Base-by-base conservation (phyloP, 2,113 vertebrate genomes). In the Miniopterus natalensis region DNA sequence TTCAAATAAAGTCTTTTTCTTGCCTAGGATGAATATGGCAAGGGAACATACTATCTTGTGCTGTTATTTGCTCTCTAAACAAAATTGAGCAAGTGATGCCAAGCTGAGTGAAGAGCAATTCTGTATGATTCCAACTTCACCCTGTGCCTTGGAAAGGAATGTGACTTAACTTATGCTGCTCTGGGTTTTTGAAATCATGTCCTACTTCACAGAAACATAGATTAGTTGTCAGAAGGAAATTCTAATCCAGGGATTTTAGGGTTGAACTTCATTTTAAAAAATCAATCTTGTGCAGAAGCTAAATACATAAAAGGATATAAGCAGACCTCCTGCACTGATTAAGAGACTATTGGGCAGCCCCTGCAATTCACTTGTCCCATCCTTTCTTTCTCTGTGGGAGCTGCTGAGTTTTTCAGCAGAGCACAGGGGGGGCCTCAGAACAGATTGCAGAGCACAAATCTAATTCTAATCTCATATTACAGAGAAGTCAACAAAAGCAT, bases 1-100 rank as follows among this genome's bases (percentile, higher is more conserved):
- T 96, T 96, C 73, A 85, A 40, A n/a, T 65, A 85, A 90, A 53
- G 13, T 55, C 18, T 47, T 70, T 70, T 95, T 86, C 27, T 95
- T 92, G 40, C 66, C 21, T 85, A 20, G 10, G 25, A 73, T 80
- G 40, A 94, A 17, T 18, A 13, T 71, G 80, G 45, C 47, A 57
- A 96, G 74, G 3, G 23, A 7, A 9, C 55, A 79, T 53, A 66
- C 63, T 80, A 12, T 81, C 95, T 86, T 86, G 5, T 57, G 74
- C 45, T 73, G 15, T 36, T 42, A 51, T 86, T 95, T 96, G 75
- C 8, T 95, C 73, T 55, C 15, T 75, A 80, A 96, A 93, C 1
- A 23, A 93, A 96, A 63, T 74, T 68, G 85, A 96, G 5, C 15
- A 80, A 15, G 6, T 84, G 53, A 75, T 75, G 11, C 79, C 75